A percentile compares a stretch with the other conserved stretches of the same genome.
These are phyloP conservation scores for Agrochola circellaris DNA, from an alignment of 2,888 invertebrate genomes.

Conservation along the genomic window DNA sequence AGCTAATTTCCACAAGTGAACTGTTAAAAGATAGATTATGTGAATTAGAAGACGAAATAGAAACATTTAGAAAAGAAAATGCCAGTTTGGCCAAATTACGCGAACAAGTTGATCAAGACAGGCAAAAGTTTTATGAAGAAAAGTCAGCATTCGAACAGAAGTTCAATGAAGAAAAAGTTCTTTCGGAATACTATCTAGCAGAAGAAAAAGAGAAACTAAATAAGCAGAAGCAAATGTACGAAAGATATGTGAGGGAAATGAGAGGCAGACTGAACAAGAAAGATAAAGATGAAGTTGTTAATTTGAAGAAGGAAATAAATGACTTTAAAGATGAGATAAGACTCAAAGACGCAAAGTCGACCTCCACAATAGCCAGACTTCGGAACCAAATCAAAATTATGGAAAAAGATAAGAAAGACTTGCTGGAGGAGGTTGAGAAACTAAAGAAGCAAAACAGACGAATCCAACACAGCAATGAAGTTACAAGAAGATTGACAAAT, in stretches of 20 bases:
- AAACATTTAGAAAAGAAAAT: constrained; percentile 90
- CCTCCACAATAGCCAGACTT: constrained; percentile 93
- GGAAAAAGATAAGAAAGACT: constrained; percentile 92
- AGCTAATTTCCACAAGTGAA: constrained; percentile 90
- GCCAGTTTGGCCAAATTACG: constrained; percentile 88
- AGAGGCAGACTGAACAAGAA: constrained; percentile 92
- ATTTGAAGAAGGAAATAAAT: constrained; percentile 92
- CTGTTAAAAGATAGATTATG: constrained; percentile 91
- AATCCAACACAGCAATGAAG: constrained; percentile 91
- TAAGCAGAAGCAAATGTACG: constrained; percentile 92
- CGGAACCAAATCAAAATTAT: constrained; percentile 93
- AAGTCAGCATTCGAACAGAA: constrained; percentile 91
- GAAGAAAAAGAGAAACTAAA: constrained; percentile 93
- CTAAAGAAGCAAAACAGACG: constrained; percentile 92
- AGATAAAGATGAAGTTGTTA: constrained; percentile 93
- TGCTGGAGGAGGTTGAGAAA: constrained; percentile 92
- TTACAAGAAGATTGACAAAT: constrained; percentile 91
- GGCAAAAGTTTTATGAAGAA: constrained; percentile 91
- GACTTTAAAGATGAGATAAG: constrained; percentile 92
- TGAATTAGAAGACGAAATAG: constrained; percentile 92
- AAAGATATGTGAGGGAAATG: constrained; percentile 92
- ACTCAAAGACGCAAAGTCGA: constrained; percentile 94
- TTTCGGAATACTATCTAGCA: constrained; percentile 92
- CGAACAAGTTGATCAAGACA: constrained; percentile 91
- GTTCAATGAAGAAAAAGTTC: constrained; percentile 92